phyloP scores from a whole-genome alignment of 2,797 vertebrate genomes.

The Pangasius larnaudii region DNA sequence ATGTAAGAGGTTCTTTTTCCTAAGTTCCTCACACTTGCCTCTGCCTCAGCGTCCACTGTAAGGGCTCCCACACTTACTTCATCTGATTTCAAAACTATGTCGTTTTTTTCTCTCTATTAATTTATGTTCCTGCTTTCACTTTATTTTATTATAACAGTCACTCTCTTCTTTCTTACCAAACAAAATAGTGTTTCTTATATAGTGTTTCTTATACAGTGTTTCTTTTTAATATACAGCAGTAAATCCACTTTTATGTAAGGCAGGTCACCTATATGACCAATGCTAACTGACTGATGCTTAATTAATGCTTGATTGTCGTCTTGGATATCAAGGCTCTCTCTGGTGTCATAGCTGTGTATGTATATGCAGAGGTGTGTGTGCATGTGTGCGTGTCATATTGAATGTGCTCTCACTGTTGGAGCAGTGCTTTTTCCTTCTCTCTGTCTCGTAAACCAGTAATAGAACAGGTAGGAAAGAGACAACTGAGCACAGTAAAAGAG shows the following conservation, averaged over 20 bases:
- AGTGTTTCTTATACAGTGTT: background rate
- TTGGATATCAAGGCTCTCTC: background rate
- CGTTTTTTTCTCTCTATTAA: background rate
- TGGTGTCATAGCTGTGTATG: constrained; percentile 2
- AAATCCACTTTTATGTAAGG: constrained; percentile 2
- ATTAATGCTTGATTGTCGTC: constrained; percentile 6
- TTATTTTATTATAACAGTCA: constrained; percentile 2
- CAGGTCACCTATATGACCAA: background rate
- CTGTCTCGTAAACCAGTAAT: constrained; percentile 25
- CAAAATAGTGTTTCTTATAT: background rate
- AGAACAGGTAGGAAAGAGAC: constrained; percentile 12
- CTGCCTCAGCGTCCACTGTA: background rate
- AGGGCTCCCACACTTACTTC: background rate
- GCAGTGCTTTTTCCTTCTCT: constrained; percentile 21
- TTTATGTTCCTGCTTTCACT: background rate
- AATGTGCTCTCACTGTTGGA: constrained; percentile 4
- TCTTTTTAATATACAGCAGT: constrained; percentile 16
- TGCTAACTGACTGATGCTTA: constrained; percentile 5
- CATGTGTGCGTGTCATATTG: constrained; percentile 3
- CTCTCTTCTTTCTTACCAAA: background rate
- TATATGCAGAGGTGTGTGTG: background rate
- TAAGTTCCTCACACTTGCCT: background rate
- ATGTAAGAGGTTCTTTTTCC: constrained; percentile 14
- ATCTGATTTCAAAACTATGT: background rate
- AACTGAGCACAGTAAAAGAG: constrained; percentile 4